A percentile compares a stretch with the other conserved stretches of the same genome.
Conservation (phyloP, 2,113 vertebrate species). For the Galbula dea region DNA sequence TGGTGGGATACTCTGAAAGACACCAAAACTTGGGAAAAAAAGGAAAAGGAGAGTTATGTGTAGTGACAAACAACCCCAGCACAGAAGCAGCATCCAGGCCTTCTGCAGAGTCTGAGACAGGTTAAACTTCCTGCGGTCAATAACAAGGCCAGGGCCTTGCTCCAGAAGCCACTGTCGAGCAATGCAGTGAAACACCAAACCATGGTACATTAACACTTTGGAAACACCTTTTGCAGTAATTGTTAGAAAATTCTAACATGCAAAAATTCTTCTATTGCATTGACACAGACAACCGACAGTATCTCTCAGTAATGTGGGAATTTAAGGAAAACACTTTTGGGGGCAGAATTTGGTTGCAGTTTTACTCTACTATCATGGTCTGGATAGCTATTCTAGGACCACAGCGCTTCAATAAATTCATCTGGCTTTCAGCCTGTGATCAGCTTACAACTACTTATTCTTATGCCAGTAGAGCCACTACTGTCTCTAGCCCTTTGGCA, state of each 20-base stretch:
- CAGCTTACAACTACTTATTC: neutral
- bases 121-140: neutral
- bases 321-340: neutral
- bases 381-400: neutral
- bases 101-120: neutral
- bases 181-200: neutral
- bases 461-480: neutral
- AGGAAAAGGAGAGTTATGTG: neutral
- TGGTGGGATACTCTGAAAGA: neutral
- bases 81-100: neutral
- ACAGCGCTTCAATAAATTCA: neutral
- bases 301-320: neutral
- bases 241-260: neutral
- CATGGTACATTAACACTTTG: neutral
- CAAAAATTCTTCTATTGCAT: neutral
- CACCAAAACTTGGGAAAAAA: neutral
- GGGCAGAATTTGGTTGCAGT: neutral
- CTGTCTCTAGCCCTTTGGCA: neutral
- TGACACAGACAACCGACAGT: neutral
- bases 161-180: neutral
- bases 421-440: neutral
- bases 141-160: neutral
- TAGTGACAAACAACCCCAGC: neutral
- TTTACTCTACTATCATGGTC: neutral
- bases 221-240: neutral